Conservation (phyloP, 1,140 invertebrate genomes). For the Bombus waltoni region DNA sequence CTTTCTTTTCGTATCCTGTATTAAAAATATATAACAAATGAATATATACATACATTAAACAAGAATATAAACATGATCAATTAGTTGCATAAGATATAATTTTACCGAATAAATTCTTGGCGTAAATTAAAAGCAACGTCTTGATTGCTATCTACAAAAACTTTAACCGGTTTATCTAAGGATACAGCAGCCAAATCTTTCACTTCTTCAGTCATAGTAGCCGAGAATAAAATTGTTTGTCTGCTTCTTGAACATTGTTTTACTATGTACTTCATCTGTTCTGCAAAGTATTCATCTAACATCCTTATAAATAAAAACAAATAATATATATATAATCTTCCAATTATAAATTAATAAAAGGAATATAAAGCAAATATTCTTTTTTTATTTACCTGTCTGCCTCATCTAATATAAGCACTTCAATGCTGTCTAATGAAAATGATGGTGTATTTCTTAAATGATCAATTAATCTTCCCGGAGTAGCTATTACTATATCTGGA, state of each 20-base stretch:
- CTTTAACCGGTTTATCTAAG: slow-evolving; percentile 94
- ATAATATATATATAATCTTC: slow-evolving; percentile 17
- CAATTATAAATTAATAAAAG: background rate
- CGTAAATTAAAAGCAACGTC: slow-evolving; percentile 97
- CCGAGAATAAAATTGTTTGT: slow-evolving; percentile 99
- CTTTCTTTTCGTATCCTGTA: slow-evolving; percentile 88
- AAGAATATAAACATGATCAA: background rate
- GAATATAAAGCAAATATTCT: slow-evolving; percentile 45
- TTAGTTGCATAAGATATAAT: slow-evolving; percentile 19
- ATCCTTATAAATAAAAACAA: slow-evolving; percentile 86
- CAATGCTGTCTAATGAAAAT: slow-evolving; percentile 94
- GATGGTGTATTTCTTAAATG: slow-evolving; percentile 97
- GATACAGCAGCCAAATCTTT: slow-evolving; percentile 96
- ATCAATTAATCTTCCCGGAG: slow-evolving; percentile 98
- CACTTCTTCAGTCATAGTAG: slow-evolving; percentile 99
- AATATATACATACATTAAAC: background rate
- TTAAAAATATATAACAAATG: slow-evolving; percentile 10
- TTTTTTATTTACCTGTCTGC: slow-evolving; percentile 89
- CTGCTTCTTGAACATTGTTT: slow-evolving; percentile 94
- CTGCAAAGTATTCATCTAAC: slow-evolving; percentile 98
- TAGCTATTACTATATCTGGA: slow-evolving; percentile 99
- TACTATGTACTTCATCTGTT: slow-evolving; percentile 99
- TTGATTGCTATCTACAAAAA: slow-evolving; percentile 97
- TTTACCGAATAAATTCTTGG: slow-evolving; percentile 96
- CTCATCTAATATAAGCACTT: slow-evolving; percentile 97